Evolutionary conservation across 1,140 invertebrate species (phyloP), one percentile per base, ranked within the genome.

Genomic region (Triops longicaudatus): DNA sequence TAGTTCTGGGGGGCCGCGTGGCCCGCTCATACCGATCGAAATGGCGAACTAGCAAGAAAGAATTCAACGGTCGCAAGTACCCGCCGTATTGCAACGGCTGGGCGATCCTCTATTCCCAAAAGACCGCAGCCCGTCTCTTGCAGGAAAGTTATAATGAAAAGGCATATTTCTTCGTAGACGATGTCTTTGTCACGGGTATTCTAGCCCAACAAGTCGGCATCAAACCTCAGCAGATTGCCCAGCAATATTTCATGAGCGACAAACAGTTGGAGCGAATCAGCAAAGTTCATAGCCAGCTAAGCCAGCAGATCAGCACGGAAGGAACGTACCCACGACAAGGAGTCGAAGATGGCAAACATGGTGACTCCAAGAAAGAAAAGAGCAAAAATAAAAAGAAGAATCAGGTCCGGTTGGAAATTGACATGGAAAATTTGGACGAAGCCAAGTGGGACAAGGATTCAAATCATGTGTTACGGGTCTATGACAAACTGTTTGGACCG

Each of bases 21-120:
- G 44, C n/a, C 37, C 74, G 74, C 7, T 75, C 74, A 11, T 75
- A 75, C 37, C 37, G 74, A 75, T 75, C 74, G 22, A 75, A 75
- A 75, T 75, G 74, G 74, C 37, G 74, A 14, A 17, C 44, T 6
- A 43, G 74, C 10, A 43, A 41, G 1, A 31, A 26, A 14, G 74
- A 75, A 31, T 75, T 43, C n/a, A 41, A 44, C 11, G 26, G 22
- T n/a, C 26, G 44, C 9, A 75, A 75, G n/a, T 75, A 75, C 37
- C 74, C 74, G 27, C 27, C 74, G 3, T 75, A 75, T 28, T 75
- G 74, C 37, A 75, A 75, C 37, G 74, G 74, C 17, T 75, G 74
- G 74, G 74, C 27, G 37, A 43, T 75, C 2, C 26, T 75, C 22
- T 75, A 75, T 17, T 75, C 74, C 37, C 26, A 27, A 1, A 42